phyloP scores from a whole-genome alignment of 2,113 vertebrate genomes.

The Melanerpes aurifrons region DNA sequence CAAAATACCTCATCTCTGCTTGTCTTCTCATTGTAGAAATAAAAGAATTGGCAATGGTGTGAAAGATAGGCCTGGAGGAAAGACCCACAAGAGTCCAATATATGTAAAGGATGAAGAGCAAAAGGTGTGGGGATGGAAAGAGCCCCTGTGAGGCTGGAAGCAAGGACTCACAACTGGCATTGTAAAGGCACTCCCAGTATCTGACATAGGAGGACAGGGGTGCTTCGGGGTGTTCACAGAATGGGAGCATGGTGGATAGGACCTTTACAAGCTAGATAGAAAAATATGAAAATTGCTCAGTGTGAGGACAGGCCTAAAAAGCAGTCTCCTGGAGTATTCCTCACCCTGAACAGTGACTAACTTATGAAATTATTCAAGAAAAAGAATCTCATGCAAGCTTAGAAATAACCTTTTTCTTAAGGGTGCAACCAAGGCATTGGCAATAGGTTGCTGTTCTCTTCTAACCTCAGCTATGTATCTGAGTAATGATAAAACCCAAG shows the following conservation, averaged over 20 bases:
- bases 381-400: not conserved
- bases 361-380: not conserved
- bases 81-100: not conserved
- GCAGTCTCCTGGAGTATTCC: not conserved
- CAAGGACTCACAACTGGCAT: not conserved
- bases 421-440: not conserved
- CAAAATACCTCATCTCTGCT: conserved; percentile 32
- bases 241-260: not conserved
- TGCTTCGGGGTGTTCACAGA: fast-evolving
- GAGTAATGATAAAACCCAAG: not conserved
- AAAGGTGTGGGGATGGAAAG: not conserved
- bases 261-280: not conserved
- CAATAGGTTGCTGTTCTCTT: not conserved
- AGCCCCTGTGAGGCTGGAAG: not conserved
- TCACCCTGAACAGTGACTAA: not conserved
- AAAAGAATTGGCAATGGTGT: not conserved
- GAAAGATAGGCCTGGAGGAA: not conserved
- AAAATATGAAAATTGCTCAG: not conserved
- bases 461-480: not conserved
- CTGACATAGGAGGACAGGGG: not conserved
- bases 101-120: not conserved
- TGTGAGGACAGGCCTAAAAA: not conserved
- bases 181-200: not conserved
- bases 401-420: not conserved
- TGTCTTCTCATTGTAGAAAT: not conserved